Evolutionary conservation across 2,888 invertebrate species (phyloP), one percentile per base, ranked within the genome.

Genomic region (Orgyia antiqua): DNA sequence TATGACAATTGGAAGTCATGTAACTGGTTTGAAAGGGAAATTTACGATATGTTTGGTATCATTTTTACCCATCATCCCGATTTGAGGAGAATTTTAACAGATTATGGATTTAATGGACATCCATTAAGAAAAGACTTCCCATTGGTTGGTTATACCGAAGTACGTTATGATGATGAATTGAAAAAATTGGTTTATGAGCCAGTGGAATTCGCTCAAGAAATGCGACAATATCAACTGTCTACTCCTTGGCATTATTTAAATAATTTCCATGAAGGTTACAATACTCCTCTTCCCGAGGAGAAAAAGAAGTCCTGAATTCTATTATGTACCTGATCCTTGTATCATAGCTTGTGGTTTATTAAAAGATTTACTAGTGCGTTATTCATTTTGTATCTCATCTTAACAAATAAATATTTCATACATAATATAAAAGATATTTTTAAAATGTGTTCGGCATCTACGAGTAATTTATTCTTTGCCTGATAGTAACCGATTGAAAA

Each of bases 131-230:
- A 86, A 36, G 86, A 86, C 40, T 86, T 77, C 33, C 86, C 86
- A 0, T 35, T 78, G 4, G 65, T 69, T 1, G 86, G 86, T 1
- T 86, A 84, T 33, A 69, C 61, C 1, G 86, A 86, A 52, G 65
- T 77, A 7, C 68, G 86, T 9, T 86, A 84, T 33, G 86, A 86
- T 36, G 86, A 86, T 35, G 83, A 74, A 20, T 36, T 79, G 9
- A 84, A 84, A 42, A 83, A 82, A 33, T 35, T 84, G 1, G 83
- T 84, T 0, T 84, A 82, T 36, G 84, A 84, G 24, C 84, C 84
- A 0, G 64, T 79, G 0, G 84, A 84, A 40, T 74, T 40, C 40
- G 64, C 80, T 12, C 82, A 83, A 32, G 80, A 83, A 45, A 58
- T 62, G 42, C 66, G 78, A 0, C 41, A 45, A 1, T 84, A 52